These are phyloP conservation scores for Tetheella fluctuosa DNA, from an alignment of 2,888 invertebrate species.

Conservation along the genomic window DNA sequence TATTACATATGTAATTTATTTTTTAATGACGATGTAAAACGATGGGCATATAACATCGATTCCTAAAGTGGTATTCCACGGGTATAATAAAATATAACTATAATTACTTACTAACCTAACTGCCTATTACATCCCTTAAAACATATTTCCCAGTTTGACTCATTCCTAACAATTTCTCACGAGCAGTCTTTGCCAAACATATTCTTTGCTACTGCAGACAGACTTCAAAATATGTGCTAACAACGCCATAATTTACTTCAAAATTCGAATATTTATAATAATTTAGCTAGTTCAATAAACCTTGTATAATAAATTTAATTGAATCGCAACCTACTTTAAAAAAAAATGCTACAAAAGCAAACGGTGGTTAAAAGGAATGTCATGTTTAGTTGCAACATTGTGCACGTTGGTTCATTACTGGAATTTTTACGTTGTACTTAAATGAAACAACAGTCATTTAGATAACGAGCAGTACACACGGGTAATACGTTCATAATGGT, in stretches of 20 bases:
- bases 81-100: constrained; percentile 1
- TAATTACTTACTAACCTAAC: background rate
- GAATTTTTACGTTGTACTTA: constrained; percentile 11
- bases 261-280: constrained; percentile 4
- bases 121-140: constrained; percentile 5
- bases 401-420: constrained; percentile 10
- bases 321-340: constrained; percentile 35
- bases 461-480: constrained; percentile 8
- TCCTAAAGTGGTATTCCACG: constrained; percentile 1
- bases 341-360: constrained; percentile 40
- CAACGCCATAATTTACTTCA: background rate
- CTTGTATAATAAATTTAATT: constrained; percentile 4
- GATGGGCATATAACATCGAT: constrained; percentile 1
- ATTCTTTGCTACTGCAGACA: background rate
- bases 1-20: constrained; percentile 2
- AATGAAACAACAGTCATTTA: constrained; percentile 7
- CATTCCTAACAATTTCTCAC: background rate
- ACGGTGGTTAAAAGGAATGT: constrained; percentile 46
- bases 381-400: constrained; percentile 44
- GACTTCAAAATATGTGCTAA: background rate
- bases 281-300: constrained; percentile 13
- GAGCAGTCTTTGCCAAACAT: background rate
- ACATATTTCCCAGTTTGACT: constrained; percentile 8
- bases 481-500: constrained; percentile 10
- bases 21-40: background rate